phyloP scores from a whole-genome alignment of 2,888 invertebrate species.

The Tuta absoluta region DNA sequence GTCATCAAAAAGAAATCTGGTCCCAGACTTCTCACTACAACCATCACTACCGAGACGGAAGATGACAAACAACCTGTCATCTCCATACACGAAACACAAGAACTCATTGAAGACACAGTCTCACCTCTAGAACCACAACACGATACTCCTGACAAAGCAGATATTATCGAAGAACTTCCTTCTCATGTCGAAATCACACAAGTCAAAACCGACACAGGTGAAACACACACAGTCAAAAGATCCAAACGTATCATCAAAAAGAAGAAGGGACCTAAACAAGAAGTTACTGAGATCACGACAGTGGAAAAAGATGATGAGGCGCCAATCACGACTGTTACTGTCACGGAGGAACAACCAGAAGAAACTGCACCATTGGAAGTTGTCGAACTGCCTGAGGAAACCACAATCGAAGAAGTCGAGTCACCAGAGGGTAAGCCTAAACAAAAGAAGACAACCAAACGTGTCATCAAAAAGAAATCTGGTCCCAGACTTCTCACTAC shows the following conservation, averaged over 20 bases:
- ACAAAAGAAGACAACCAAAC: slow-evolving; percentile 44
- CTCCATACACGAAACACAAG: slow-evolving; percentile 38
- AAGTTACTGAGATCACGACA: slow-evolving; percentile 65
- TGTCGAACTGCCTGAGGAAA: slow-evolving; percentile 43
- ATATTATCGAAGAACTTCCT: slow-evolving; percentile 46
- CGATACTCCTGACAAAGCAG: slow-evolving; percentile 31
- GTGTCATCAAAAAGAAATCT: slow-evolving; percentile 47
- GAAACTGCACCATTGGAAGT: slow-evolving; percentile 39
- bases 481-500: slow-evolving; percentile 44
- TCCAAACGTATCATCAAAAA: slow-evolving; percentile 48
- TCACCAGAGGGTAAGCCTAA: slow-evolving; percentile 41
- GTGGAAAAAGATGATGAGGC: slow-evolving; percentile 61
- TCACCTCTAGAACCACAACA: slow-evolving; percentile 34
- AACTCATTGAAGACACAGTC: slow-evolving; percentile 49
- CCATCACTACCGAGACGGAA: slow-evolving; percentile 37
- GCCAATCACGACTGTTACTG: slow-evolving; percentile 44
- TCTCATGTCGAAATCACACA: slow-evolving; percentile 59
- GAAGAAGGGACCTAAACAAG: slow-evolving; percentile 51
- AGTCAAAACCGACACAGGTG: slow-evolving; percentile 36
- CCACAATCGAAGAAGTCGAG: slow-evolving; percentile 54
- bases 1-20: slow-evolving; percentile 53
- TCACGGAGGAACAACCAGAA: slow-evolving; percentile 34
- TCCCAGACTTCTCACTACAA: slow-evolving; percentile 32
- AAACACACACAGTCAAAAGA: slow-evolving; percentile 34
- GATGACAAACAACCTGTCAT: slow-evolving; percentile 41